These are phyloP conservation scores for Caenorhabditis brenneri DNA, from an alignment of 1,140 invertebrate genomes.

Conservation along the genomic window DNA sequence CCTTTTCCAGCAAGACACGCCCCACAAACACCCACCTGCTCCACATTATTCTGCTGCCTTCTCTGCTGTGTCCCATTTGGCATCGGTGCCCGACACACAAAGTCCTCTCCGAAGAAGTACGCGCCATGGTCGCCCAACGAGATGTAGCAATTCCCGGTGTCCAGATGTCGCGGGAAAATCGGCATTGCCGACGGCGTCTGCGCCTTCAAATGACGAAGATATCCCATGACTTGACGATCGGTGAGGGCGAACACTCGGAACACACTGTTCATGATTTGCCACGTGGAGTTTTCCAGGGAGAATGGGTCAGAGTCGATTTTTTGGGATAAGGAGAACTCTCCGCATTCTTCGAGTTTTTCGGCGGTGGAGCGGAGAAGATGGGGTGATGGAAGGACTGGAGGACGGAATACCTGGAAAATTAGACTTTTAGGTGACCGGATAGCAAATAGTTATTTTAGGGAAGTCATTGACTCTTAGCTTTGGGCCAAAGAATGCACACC, in stretches of 20 bases:
- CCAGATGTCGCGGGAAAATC: slow-evolving; percentile 1
- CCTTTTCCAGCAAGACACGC: too few relatives aligned
- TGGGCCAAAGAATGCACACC: too few relatives aligned
- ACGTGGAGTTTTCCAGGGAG: not conserved
- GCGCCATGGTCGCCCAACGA: not conserved
- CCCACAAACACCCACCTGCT: too few relatives aligned
- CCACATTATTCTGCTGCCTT: not conserved
- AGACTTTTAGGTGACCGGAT: too few relatives aligned
- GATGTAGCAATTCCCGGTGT: not conserved
- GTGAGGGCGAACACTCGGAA: slow-evolving; percentile 1
- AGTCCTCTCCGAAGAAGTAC: slow-evolving; percentile 4
- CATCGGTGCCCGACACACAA: slow-evolving; percentile 17
- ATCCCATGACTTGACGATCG: slow-evolving; percentile 4
- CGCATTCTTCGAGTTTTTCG: slow-evolving; percentile 6
- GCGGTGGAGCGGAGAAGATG: not conserved
- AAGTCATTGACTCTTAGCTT: too few relatives aligned
- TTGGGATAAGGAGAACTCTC: not conserved
- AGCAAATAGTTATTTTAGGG: too few relatives aligned
- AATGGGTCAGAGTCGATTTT: not conserved
- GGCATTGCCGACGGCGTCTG: not conserved
- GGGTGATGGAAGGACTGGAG: not conserved
- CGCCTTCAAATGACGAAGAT: slow-evolving; percentile 2
- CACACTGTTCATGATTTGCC: not conserved
- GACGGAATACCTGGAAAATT: slow-evolving; percentile 6
- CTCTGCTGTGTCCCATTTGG: slow-evolving; percentile 4